Base-by-base conservation (phyloP, 2,797 vertebrate species). In the Euphonia xanthogaster region DNA sequence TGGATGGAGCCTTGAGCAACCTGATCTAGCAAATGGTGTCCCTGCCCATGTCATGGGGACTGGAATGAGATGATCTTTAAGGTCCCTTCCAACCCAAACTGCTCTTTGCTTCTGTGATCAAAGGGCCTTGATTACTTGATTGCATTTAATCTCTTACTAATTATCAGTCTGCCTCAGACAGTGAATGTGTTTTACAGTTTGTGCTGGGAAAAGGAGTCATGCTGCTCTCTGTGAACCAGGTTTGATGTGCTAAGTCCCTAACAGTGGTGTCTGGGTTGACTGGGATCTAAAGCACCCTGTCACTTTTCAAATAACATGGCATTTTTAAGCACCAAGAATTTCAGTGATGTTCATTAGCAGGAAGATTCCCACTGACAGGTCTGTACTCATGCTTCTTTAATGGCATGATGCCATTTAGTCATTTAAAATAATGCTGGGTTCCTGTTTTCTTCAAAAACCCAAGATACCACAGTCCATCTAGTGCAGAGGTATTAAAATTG, bases 101-200 rank as follows among this genome's bases (percentile, higher is more conserved):
- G 35, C 40, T 58, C 51, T 27, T 21, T 40, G 39, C 12, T 47
- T 47, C 73, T 84, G 37, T 65, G 27, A 83, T 77, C 79, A 83
- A 93, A 93, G 62, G 53, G 42, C 37, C 68, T 76, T 62, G 57
- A 54, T 78, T 65, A 30, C 10, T 44, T 57, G 70, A 79, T 67
- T 88, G 65, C 27, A 47, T 78, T 76, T 83, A 84, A 76, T 78
- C 79, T 74, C 80, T 79, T 68, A 21, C 60, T 94, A 90, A 94
- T 93, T 66, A 94, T 30, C 81, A 61, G 22, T n/a, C 58, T 82
- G 44, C 48, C 60, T 61, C 82, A 91, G 70, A 58, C 33, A 84
- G 51, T 18, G 50, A 76, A 58, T 6, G 33, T 57, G n/a, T 48
- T 88, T 76, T 60, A 61, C 65, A 53, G 40, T 68, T 62, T 53